Evolutionary conservation across 2,888 invertebrate genomes (phyloP).

Genomic region (Pelosia muscerda): DNA sequence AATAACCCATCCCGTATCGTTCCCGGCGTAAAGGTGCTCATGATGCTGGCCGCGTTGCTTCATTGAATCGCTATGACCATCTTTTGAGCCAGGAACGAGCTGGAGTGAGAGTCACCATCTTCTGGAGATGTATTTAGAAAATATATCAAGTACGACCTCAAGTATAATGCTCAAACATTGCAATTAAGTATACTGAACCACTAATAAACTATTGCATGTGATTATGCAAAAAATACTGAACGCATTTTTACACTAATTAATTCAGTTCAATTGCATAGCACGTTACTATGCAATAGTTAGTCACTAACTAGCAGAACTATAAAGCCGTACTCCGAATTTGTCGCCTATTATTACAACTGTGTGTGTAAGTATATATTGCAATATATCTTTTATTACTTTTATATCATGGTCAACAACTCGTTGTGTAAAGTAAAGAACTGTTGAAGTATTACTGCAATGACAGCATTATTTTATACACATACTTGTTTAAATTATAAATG

Average conservation of each 20-base stretch:
- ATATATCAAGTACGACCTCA: constrained; percentile 2
- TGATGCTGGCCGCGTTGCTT: too few relatives aligned
- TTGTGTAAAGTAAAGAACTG: constrained; percentile 51
- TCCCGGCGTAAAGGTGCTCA: too few relatives aligned
- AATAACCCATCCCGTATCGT: too few relatives aligned
- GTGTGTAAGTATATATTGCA: constrained; percentile 25
- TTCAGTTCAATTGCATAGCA: constrained; percentile 10
- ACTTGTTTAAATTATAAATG: constrained; percentile 46
- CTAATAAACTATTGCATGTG: neutral
- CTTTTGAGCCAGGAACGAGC: too few relatives aligned
- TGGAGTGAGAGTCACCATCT: too few relatives aligned
- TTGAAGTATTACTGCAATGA: constrained; percentile 53
- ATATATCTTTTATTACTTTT: constrained; percentile 40
- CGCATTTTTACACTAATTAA: constrained; percentile 13
- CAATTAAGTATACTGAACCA: constrained; percentile 2
- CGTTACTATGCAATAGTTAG: constrained; percentile 9
- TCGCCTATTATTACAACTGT: constrained; percentile 29
- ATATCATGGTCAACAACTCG: constrained; percentile 39
- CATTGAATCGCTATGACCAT: too few relatives aligned
- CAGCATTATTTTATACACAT: constrained; percentile 37
- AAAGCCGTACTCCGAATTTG: constrained; percentile 31
- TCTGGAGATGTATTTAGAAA: neutral
- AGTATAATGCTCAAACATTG: neutral
- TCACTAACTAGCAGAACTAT: constrained; percentile 20
- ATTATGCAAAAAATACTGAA: constrained; percentile 7